These are phyloP conservation scores for Nebria salina DNA, from an alignment of 2,888 invertebrate species.

Conservation along the genomic window DNA sequence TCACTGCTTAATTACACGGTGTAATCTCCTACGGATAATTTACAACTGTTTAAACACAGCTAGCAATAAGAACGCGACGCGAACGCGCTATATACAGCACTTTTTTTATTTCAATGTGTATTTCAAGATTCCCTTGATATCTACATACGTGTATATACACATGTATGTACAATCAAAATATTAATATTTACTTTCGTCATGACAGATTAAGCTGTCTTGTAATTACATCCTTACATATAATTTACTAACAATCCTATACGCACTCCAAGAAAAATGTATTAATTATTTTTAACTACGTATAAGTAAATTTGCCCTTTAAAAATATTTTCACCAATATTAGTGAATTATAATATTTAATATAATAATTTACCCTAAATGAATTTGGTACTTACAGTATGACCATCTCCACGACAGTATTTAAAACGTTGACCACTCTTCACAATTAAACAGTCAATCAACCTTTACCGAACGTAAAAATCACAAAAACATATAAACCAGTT, in stretches of 20 bases:
- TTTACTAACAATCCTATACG: too few relatives aligned
- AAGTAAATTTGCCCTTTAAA: too few relatives aligned
- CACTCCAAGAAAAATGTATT: too few relatives aligned
- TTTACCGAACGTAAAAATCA: not conserved
- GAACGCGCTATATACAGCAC: conserved; percentile 13
- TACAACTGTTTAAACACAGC: conserved; percentile 38
- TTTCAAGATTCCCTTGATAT: too few relatives aligned
- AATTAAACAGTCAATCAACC: conserved; percentile 11
- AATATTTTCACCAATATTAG: too few relatives aligned
- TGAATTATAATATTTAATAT: too few relatives aligned
- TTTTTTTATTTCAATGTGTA: too few relatives aligned
- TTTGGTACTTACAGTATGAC: conserved; percentile 61
- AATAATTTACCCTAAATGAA: not conserved
- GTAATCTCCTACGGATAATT: conserved; percentile 40
- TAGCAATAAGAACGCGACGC: conserved; percentile 5
- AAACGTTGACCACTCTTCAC: conserved; percentile 16
- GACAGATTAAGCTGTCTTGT: too few relatives aligned
- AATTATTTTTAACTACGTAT: too few relatives aligned
- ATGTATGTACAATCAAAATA: too few relatives aligned
- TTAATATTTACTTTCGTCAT: too few relatives aligned
- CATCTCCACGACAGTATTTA: conserved; percentile 57
- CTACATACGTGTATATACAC: not conserved
- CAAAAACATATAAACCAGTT: not conserved
- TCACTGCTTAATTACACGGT: conserved; percentile 43
- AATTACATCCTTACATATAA: too few relatives aligned